phyloP scores from a whole-genome alignment of 2,797 vertebrate species.

The Iguana delicatissima region DNA sequence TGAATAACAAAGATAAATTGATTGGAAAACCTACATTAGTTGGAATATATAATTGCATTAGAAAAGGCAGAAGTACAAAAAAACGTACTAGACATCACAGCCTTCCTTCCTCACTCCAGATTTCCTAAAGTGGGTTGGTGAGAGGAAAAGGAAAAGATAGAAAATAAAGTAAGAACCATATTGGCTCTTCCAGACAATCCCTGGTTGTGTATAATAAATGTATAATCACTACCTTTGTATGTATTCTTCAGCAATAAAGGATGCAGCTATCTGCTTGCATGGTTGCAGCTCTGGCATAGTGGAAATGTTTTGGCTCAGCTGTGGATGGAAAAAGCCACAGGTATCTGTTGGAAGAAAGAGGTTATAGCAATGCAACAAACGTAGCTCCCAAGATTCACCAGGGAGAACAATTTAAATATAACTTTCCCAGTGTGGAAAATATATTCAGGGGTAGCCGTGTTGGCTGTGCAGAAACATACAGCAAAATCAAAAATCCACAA shows the following conservation, averaged over 20 bases:
- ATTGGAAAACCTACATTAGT: background rate
- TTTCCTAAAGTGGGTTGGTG: background rate
- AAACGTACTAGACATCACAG: background rate
- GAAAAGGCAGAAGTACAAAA: background rate
- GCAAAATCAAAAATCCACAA: no score
- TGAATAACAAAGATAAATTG: background rate
- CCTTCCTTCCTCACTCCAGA: background rate
- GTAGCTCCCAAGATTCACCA: background rate
- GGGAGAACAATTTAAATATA: background rate
- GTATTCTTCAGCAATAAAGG: background rate
- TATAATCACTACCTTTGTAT: background rate
- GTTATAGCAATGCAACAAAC: background rate
- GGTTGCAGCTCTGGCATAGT: background rate
- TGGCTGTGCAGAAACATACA: no score
- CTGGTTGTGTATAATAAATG: background rate
- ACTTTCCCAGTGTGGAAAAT: background rate
- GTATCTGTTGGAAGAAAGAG: background rate
- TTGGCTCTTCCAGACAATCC: background rate
- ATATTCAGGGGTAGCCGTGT: no score
- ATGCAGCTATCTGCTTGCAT: background rate
- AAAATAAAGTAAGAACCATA: background rate
- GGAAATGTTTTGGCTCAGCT: background rate
- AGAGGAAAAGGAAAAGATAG: background rate
- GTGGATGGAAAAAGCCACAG: background rate
- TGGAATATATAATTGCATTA: constrained; percentile 1